Evolutionary conservation across 2,113 vertebrate species (phyloP).

Genomic region (Marmota monax): DNA sequence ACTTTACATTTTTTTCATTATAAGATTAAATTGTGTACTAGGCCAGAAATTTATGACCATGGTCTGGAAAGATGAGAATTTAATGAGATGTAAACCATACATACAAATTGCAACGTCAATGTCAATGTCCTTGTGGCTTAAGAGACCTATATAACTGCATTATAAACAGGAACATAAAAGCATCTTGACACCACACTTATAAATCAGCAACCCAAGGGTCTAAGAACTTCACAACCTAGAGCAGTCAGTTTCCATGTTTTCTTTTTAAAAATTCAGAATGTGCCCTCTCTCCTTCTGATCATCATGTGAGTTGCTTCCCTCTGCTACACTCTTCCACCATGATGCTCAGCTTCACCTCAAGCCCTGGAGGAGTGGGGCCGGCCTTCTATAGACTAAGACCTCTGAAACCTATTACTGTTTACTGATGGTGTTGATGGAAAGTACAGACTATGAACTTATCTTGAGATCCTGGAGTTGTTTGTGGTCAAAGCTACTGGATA

Average conservation of each 20-base stretch:
- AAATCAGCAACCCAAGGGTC: slow-evolving; percentile 33
- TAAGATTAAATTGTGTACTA: slow-evolving; percentile 44
- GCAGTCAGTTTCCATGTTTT: slow-evolving; percentile 6
- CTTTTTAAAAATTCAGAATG: not conserved
- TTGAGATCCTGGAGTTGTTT: slow-evolving; percentile 81
- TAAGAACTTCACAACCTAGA: not conserved
- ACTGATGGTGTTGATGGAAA: slow-evolving; percentile 83
- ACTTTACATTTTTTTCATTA: slow-evolving; percentile 65
- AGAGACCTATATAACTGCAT: not conserved
- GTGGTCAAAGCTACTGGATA: slow-evolving; percentile 62
- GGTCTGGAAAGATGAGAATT: slow-evolving; percentile 34
- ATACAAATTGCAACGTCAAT: slow-evolving; percentile 29
- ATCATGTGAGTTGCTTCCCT: too few relatives aligned
- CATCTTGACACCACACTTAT: slow-evolving; percentile 8
- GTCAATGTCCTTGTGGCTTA: slow-evolving; percentile 61
- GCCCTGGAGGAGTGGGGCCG: too few relatives aligned
- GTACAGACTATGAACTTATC: slow-evolving; percentile 79
- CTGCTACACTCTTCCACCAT: too few relatives aligned
- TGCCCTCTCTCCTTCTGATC: too few relatives aligned
- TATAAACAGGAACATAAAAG: slow-evolving; percentile 43
- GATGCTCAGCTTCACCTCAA: too few relatives aligned
- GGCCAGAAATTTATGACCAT: slow-evolving; percentile 54
- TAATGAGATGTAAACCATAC: slow-evolving; percentile 63
- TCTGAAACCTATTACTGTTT: slow-evolving; percentile 83
- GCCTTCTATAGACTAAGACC: too few relatives aligned